A percentile compares a stretch with the other conserved stretches of the same genome.
phyloP scores from a whole-genome alignment of 1,140 invertebrate genomes.

The Rhyacophila brunnea region DNA sequence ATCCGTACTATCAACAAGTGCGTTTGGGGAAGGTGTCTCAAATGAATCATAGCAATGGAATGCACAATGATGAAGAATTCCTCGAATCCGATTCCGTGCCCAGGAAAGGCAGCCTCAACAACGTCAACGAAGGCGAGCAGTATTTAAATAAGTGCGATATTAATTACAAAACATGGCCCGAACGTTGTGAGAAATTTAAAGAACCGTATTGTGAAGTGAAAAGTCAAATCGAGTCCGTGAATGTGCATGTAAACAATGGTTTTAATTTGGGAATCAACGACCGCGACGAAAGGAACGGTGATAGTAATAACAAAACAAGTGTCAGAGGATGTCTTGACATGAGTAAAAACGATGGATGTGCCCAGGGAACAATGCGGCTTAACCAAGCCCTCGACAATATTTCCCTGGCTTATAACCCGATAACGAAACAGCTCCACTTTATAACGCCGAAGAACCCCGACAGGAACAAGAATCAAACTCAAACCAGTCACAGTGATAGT shows the following conservation, averaged over 20 bases:
- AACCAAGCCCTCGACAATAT: slow-evolving; percentile 53
- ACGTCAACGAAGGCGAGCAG: slow-evolving; percentile 12
- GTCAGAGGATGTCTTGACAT: slow-evolving; percentile 25
- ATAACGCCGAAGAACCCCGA: slow-evolving; percentile 45
- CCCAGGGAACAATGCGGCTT: slow-evolving; percentile 52
- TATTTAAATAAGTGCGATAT: neutral
- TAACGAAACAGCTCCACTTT: slow-evolving; percentile 54
- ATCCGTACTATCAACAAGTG: slow-evolving; percentile 24
- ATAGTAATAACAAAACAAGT: slow-evolving; percentile 4
- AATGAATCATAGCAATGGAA: slow-evolving; percentile 23
- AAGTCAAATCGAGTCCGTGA: slow-evolving; percentile 17
- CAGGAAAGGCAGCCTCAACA: slow-evolving; percentile 13
- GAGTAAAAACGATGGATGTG: slow-evolving; percentile 37
- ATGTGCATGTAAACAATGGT: slow-evolving; percentile 25
- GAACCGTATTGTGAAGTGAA: slow-evolving; percentile 6
- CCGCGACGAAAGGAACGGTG: neutral
- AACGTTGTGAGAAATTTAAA: slow-evolving; percentile 18
- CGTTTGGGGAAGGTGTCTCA: slow-evolving; percentile 17
- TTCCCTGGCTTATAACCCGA: slow-evolving; percentile 54
- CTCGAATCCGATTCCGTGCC: slow-evolving; percentile 1
- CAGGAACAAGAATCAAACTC: slow-evolving; percentile 3
- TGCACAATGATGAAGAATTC: slow-evolving; percentile 10
- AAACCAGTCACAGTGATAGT: slow-evolving; percentile 7
- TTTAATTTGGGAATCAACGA: slow-evolving; percentile 8
- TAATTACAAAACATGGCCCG: slow-evolving; percentile 23